Conservation (phyloP, 2,113 vertebrate genomes). For the Thomomys bottae region DNA sequence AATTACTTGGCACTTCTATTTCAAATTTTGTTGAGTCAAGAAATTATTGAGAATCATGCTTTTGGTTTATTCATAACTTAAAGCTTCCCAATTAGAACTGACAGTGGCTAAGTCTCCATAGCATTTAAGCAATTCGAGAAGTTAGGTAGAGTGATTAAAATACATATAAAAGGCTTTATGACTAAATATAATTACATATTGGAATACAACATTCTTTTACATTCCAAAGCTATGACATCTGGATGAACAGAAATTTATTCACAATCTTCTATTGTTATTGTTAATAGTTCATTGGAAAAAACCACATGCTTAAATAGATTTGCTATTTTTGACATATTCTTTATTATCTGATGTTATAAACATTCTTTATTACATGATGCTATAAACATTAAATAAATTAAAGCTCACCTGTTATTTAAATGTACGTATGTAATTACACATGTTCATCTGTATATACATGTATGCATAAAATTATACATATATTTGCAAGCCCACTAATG, state of each 20-base stretch:
- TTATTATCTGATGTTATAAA: neutral
- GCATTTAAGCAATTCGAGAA: neutral
- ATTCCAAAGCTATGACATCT: neutral
- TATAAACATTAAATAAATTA: slow-evolving; percentile 3
- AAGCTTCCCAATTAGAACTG: neutral
- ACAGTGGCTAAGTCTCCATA: neutral
- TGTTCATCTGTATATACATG: neutral
- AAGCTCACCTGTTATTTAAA: slow-evolving; percentile 42
- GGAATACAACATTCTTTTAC: neutral
- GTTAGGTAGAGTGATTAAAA: neutral
- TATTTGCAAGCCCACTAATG: neutral
- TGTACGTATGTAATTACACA: neutral
- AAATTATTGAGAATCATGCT: slow-evolving; percentile 26
- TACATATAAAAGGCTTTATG: neutral
- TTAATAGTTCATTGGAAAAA: slow-evolving; percentile 5
- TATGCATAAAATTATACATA: neutral
- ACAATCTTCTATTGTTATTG: neutral
- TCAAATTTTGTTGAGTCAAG: slow-evolving; percentile 30
- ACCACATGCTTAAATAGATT: neutral
- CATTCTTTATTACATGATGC: neutral
- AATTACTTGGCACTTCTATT: slow-evolving; percentile 35
- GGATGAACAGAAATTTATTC: neutral
- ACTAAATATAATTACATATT: slow-evolving; percentile 18
- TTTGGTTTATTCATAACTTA: slow-evolving; percentile 16
- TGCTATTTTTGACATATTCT: neutral